Conservation (phyloP, 2,888 invertebrate genomes). For the Dynastes grantii region DNA sequence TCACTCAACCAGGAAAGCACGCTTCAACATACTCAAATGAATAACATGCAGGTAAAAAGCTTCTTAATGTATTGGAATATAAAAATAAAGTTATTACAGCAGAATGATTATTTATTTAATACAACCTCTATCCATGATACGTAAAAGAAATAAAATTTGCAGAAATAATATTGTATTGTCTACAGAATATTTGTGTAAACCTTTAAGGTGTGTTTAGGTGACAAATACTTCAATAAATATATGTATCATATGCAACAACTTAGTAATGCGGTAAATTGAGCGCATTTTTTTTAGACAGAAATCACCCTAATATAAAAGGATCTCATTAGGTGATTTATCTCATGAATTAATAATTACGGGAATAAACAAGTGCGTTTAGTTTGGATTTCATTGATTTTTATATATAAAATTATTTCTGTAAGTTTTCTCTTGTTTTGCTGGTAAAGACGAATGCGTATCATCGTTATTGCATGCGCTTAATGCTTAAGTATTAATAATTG, state of each 20-base stretch:
- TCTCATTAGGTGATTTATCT: conserved; percentile 12
- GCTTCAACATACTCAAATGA: conserved; percentile 46
- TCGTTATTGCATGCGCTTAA: no score
- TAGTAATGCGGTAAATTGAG: not conserved
- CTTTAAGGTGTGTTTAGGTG: not conserved
- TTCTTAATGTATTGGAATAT: conserved; percentile 45
- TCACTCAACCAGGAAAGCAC: conserved; percentile 52
- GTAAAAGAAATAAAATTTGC: not conserved
- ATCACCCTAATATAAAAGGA: not conserved
- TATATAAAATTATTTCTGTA: conserved; percentile 19
- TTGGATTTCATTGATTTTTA: conserved; percentile 11
- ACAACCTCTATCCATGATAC: conserved; percentile 27
- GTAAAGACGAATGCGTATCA: not conserved
- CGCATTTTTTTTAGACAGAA: not conserved
- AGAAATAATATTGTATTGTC: conserved; percentile 3
- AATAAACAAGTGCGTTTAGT: conserved; percentile 2
- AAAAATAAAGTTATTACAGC: conserved; percentile 49
- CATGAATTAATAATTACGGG: conserved; percentile 27
- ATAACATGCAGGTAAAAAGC: conserved; percentile 51
- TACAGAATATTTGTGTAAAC: not conserved
- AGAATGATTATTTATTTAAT: conserved; percentile 45
- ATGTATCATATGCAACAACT: no score
- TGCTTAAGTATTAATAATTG: no score
- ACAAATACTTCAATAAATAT: not conserved
- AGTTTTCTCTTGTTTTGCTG: conserved; percentile 7